Evolutionary conservation across 2,113 vertebrate species (phyloP), one percentile per base, ranked within the genome.

Genomic region (Cepphus grylle): DNA sequence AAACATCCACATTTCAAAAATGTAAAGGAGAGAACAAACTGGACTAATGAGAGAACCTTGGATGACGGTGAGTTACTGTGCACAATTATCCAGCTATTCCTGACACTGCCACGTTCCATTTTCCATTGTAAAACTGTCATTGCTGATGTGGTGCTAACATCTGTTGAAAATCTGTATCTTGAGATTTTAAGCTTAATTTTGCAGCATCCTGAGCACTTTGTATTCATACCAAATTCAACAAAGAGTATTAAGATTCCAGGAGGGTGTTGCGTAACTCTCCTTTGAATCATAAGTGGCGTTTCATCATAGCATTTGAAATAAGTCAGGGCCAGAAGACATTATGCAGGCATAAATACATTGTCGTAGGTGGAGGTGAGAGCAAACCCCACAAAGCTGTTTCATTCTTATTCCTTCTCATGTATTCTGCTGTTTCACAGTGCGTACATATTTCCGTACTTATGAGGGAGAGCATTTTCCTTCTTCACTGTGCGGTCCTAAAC

Each of bases 1-100:
- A 99, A 99, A 93, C 99, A 99, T 86, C 99, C 99, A 19, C 99
- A 99, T 95, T 99, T 99, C 97, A 99, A 99, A 97, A 99, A 99
- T 23, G 99, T 99, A 52, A 99, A 99, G 96, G 99, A 99, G 93
- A 98, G 99, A 94, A 99, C 99, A 94, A 99, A 99, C 98, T 99
- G 99, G 99, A 99, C 99, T 61, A 99, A 99, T 20, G 99, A 99
- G 94, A 99, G 99, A 94, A 99, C 99, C 5, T 98, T 99, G 96
- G 99, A 99, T 62, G 99, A 99, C 0, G 99, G 99, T 99, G 93
- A 98, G 98, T 95, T 62, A n/a, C 59, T 65, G 15, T 56, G 38
- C 21, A 42, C 13, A 7, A 0, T 26, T 40, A 6, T n/a, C 29
- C 70, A 49, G 0, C 66, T 83, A 0, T 36, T 72, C 4, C 17